Base-by-base conservation (phyloP, 2,113 vertebrate species). In the Lophochroa leadbeateri region DNA sequence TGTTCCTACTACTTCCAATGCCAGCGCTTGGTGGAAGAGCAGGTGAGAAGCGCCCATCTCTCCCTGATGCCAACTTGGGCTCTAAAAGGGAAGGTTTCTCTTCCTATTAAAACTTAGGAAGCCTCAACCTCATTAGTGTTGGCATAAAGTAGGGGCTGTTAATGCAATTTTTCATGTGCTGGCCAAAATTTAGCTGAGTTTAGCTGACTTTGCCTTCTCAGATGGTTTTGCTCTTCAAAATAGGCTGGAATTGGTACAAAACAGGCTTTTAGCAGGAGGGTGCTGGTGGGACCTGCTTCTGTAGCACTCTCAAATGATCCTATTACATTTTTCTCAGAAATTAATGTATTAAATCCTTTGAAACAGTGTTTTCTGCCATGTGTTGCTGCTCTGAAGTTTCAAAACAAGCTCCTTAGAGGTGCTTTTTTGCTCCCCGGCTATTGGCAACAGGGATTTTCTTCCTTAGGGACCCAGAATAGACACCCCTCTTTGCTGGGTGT, bases 161-260 rank as follows among this genome's bases (percentile, higher is more conserved):
- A 86, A 82, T 87, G 91, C 69, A 79, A 1, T 76, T 86, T 68
- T 86, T 65, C 69, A 53, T 78, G 35, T 15, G 41, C 76, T 29
- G 9, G 76, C 47, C 88, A 92, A 69, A 92, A 79, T 64, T 31
- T 44, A 61, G 84, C 82, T n/a, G 78, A 52, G 67, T 81, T 91
- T 52, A 78, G 78, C 88, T 94, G 92, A 85, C 79, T 88, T 50
- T 88, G 81, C 63, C 61, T 49, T 65, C 83, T 84, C 39, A 44
- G 86, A 53, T 75, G 69, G n/a, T 94, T 88, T 71, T 71, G 35
- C 28, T 52, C 60, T 57, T 71, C 69, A 57, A 84, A 91, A 75
- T 35, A n/a, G 10, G 9, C n/a, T 33, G 50, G 44, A 64, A 4
- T 3, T 10, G 57, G 61, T 47, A 46, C 17, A 24, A 52, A 93